Evolutionary conservation across 2,113 vertebrate species (phyloP), one percentile per base, ranked within the genome.

Genomic region (Oenanthe oenanthe): DNA sequence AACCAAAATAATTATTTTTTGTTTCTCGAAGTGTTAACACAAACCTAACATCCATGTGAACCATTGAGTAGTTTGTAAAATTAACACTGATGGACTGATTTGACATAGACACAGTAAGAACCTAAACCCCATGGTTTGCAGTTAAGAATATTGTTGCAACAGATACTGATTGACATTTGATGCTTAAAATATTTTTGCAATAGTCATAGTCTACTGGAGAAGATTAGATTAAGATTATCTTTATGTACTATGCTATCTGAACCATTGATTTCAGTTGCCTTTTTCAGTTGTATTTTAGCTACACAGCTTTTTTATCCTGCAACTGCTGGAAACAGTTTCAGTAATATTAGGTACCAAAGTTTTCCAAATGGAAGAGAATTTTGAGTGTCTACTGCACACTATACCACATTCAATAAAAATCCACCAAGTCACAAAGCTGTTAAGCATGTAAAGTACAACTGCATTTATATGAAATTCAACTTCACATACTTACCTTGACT

Each of bases 251-350:
- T 71, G 77, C n/a, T 72, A 89, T 67, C 79, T 74, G 91, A 96
- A 94, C 43, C 51, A 86, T 68, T 93, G 74, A 84, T 36, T 89
- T 92, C 82, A 88, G 53, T 8, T 93, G 83, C 57, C 74, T 62
- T 89, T n/a, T n/a, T n/a, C n/a, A n/a, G n/a, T n/a, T n/a, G n/a
- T 93, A 80, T 74, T 97, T 78, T 89, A 96, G 86, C 47, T 63
- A 63, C 25, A 60, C 51, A 93, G 66, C 38, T n/a, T n/a, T n/a
- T n/a, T n/a, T n/a, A n/a, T 71, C 54, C 70, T 28, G 4, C 42
- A 95, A 88, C 50, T 78, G 79, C 42, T 74, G 60, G 57, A 82
- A 95, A 90, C 36, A 89, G 43, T 82, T 85, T 85, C 34, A 60
- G 25, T 51, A 82, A 72, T 45, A 75, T 42, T 10, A 58, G 36